phyloP scores from a whole-genome alignment of 2,113 vertebrate species.

The Monarcha castaneiventris region DNA sequence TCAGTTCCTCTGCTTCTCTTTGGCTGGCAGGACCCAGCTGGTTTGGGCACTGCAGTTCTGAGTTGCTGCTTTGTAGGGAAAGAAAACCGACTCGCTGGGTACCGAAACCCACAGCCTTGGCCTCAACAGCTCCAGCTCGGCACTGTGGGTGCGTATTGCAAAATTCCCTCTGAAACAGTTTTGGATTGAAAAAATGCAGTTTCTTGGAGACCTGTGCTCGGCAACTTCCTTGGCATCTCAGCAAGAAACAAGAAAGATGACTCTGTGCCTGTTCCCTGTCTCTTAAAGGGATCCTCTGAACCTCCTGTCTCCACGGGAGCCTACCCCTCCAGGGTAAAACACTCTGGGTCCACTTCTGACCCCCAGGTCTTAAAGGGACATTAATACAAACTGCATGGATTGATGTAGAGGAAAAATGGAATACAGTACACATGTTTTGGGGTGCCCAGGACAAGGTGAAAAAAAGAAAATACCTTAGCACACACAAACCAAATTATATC shows the following conservation, averaged over 20 bases:
- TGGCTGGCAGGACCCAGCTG: background rate
- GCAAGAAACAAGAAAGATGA: background rate
- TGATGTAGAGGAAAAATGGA: background rate
- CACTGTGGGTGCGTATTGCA: fast-evolving
- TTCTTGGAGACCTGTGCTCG: background rate
- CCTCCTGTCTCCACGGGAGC: background rate
- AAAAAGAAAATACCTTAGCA: background rate
- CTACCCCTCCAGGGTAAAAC: background rate
- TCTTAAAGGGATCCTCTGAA: background rate
- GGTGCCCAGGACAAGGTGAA: background rate
- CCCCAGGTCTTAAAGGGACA: background rate
- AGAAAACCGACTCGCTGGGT: background rate
- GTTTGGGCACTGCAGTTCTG: background rate
- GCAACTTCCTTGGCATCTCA: background rate
- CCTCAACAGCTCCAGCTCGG: background rate
- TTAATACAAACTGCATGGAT: background rate
- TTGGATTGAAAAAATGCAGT: background rate
- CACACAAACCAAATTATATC: background rate
- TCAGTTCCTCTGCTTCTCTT: background rate
- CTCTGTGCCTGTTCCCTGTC: background rate
- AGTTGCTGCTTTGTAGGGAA: background rate
- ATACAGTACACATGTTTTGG: background rate
- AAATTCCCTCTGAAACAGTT: background rate
- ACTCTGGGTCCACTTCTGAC: background rate
- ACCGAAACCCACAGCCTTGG: background rate